Evolutionary conservation across 2,888 invertebrate genomes (phyloP), one percentile per base, ranked within the genome.

Genomic region (Hyposoter didymator): DNA sequence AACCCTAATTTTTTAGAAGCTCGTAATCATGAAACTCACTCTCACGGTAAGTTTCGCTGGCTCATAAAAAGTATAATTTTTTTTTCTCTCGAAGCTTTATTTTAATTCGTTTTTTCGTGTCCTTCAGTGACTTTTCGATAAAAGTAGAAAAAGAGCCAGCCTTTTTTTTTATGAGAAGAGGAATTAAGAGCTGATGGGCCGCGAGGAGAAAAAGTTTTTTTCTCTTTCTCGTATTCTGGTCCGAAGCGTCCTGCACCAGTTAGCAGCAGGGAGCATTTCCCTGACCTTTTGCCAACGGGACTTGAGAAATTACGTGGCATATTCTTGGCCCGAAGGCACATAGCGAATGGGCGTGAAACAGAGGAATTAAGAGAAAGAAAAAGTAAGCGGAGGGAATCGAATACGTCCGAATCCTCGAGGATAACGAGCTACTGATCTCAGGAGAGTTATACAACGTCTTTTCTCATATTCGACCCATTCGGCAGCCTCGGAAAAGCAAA

Each of bases 381-480:
- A 35, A 79, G 78, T 45, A 47, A 62, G 64, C n/a, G 35, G 64
- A 47, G 64, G 43, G 66, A 66, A 66, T 67, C 67, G 22, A 47
- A 14, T 49, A 78, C 14, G 72, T 73, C 66, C 70, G 78, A 86
- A 82, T 79, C 62, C 80, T 81, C 52, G 75, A 67, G 79, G 87
- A 87, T 80, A 88, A 86, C 84, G 87, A 86, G 87, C 85, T 86
- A 82, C 84, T 72, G 84, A 86, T 89, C 90, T 90, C 91, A 32
- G 59, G 90, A 88, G 91, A 87, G 88, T 89, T 90, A 86, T 88
- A 84, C 82, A 47, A 39, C 45, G 88, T 86, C 85, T 87, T 84
- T 85, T 85, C 70, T 86, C 74, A 69, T 69, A 55, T 75, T 83
- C 76, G 35, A 7, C n/a, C 49, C 32, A 75, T 81, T 83, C 62